Conservation (phyloP, 1,140 invertebrate genomes). For the Ditylenchus dipsaci region DNA sequence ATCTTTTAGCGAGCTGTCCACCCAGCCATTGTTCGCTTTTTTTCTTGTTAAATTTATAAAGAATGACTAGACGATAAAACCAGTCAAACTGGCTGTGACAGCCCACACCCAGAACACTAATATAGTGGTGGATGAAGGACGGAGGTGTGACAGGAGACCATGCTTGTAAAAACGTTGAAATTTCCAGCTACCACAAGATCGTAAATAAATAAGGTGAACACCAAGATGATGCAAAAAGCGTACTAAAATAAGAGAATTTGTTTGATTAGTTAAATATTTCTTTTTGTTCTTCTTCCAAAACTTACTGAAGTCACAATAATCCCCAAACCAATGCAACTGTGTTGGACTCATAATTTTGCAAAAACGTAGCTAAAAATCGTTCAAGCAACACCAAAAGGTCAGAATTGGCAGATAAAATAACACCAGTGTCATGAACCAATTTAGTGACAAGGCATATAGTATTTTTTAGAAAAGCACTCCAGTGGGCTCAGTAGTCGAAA, state of each 20-base stretch:
- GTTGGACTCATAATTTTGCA: not conserved
- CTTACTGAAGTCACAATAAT: not conserved
- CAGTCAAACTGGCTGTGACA: not conserved
- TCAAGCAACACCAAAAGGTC: not conserved
- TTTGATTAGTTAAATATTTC: not conserved
- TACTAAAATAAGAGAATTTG: not conserved
- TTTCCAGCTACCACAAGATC: not conserved
- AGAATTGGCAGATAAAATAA: not conserved
- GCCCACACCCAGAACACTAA: not conserved
- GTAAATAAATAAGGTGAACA: not conserved
- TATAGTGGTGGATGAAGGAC: not conserved
- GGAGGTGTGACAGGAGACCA: not conserved
- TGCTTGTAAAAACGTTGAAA: not conserved
- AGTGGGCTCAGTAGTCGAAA: not conserved
- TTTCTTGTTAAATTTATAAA: too few relatives aligned
- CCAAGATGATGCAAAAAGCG: not conserved
- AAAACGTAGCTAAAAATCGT: not conserved
- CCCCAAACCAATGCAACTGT: not conserved
- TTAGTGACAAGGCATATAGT: not conserved
- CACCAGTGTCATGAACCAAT: not conserved
- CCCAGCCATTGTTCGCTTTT: too few relatives aligned
- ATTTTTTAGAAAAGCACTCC: not conserved
- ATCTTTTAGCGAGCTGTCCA: too few relatives aligned
- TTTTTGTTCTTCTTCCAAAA: not conserved
- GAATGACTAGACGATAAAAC: too few relatives aligned